Percentiles rank a stretch among this genome's conserved stretches.
Conservation (phyloP, 2,113 vertebrate genomes). For the Pygoscelis adeliae region DNA sequence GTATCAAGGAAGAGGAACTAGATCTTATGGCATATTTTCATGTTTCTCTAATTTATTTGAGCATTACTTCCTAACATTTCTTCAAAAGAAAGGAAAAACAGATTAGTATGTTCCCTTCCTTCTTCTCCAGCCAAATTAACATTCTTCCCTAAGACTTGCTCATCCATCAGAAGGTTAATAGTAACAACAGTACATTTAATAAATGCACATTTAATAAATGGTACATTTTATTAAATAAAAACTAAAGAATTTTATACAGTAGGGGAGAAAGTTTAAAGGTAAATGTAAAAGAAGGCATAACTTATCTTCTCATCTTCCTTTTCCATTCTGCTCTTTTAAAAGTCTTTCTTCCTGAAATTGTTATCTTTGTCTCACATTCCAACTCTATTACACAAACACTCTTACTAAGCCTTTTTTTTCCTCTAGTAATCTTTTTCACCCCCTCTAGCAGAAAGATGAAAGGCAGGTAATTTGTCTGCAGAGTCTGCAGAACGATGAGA, state of each 20-base stretch:
- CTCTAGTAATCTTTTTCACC: background rate
- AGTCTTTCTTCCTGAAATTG: background rate
- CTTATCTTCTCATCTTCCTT: background rate
- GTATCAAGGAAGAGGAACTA: constrained; percentile 1
- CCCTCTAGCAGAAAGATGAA: background rate
- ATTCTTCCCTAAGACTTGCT: background rate
- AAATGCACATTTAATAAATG: background rate
- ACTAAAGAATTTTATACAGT: background rate
- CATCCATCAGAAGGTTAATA: background rate
- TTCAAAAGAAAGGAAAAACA: constrained; percentile 19
- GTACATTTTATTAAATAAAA: background rate
- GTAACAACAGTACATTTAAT: background rate
- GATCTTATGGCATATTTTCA: background rate
- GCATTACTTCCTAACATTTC: background rate
- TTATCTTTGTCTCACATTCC: background rate
- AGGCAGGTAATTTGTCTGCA: background rate
- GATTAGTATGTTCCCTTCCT: background rate
- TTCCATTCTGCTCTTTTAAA: background rate
- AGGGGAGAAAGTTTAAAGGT: background rate
- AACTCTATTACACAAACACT: background rate
- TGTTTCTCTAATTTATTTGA: constrained; percentile 17
- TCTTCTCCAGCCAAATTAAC: background rate
- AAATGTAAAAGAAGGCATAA: background rate
- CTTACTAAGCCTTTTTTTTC: background rate
- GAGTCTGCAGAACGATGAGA: background rate